Evolutionary conservation across 2,113 vertebrate species (phyloP).

Genomic region (Rhinichthys klamathensis): DNA sequence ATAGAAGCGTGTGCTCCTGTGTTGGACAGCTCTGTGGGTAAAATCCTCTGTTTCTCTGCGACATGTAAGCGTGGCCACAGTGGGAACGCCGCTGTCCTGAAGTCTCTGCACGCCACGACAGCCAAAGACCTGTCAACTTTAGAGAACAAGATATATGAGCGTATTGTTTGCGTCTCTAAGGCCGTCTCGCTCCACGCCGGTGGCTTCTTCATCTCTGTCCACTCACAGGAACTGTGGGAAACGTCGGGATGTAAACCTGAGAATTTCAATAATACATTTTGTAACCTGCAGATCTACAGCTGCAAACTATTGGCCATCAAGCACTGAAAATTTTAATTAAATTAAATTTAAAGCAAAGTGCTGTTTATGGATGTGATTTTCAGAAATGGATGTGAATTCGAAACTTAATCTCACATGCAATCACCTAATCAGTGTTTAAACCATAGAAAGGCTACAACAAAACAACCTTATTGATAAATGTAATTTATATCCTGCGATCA

Average conservation of each 20-base stretch:
- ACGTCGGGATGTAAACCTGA: conserved; percentile 32
- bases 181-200: not conserved
- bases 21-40: not conserved
- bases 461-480: not conserved
- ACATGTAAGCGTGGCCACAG: not conserved
- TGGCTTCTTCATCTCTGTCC: conserved; percentile 6
- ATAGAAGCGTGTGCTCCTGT: not conserved
- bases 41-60: not conserved
- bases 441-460: not conserved
- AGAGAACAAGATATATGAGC: conserved; percentile 31
- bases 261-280: conserved; percentile 67
- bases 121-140: conserved; percentile 14
- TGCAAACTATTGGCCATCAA: no score
- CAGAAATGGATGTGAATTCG: no score
- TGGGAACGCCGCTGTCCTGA: not conserved
- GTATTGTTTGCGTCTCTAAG: conserved; percentile 13
- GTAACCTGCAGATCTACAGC: no score
- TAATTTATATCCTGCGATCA: not conserved
- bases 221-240: not conserved
- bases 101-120: not conserved
- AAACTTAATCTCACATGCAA: no score
- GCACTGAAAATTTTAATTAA: no score
- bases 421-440: not conserved
- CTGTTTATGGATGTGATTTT: not conserved
- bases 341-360: not conserved